Evolutionary conservation across 2,888 invertebrate species (phyloP).

Genomic region (Nomada fucata): DNA sequence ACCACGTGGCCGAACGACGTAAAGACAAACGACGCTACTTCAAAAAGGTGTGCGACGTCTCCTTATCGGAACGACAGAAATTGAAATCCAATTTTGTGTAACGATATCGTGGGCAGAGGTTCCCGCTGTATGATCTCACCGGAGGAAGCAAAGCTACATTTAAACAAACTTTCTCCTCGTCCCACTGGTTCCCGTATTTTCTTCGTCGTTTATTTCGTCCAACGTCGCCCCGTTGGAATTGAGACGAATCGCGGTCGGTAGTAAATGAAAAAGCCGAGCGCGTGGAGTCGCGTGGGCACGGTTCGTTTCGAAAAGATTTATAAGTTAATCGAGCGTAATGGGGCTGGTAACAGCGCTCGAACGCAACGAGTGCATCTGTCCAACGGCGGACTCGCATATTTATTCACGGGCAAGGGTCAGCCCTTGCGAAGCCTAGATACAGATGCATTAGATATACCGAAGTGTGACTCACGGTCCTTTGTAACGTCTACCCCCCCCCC

Average conservation of each 20-base stretch:
- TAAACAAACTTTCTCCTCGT: conserved; percentile 47
- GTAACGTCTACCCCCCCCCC: conserved; percentile 18
- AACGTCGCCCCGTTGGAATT: not conserved
- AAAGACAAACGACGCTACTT: not conserved
- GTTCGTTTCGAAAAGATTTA: conserved; percentile 51
- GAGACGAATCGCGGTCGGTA: conserved; percentile 37
- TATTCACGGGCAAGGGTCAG: conserved; percentile 40
- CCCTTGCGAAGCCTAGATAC: conserved; percentile 38
- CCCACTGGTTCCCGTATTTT: conserved; percentile 26
- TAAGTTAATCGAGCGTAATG: conserved; percentile 60
- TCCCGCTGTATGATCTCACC: conserved; percentile 9
- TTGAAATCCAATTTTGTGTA: not conserved
- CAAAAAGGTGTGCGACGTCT: not conserved
- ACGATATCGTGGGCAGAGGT: conserved; percentile 14
- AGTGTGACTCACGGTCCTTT: conserved; percentile 57
- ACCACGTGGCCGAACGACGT: not conserved
- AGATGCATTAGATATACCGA: conserved; percentile 41
- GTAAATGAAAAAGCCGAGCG: conserved; percentile 12
- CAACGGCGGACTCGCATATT: conserved; percentile 32
- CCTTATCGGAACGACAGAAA: not conserved
- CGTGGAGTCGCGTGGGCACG: conserved; percentile 38
- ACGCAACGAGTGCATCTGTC: conserved; percentile 17
- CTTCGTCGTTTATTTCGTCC: not conserved
- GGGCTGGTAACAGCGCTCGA: conserved; percentile 33
- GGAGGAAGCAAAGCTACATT: conserved; percentile 33